Conservation (phyloP, 2,888 invertebrate genomes). For the Campoletis raptor region DNA sequence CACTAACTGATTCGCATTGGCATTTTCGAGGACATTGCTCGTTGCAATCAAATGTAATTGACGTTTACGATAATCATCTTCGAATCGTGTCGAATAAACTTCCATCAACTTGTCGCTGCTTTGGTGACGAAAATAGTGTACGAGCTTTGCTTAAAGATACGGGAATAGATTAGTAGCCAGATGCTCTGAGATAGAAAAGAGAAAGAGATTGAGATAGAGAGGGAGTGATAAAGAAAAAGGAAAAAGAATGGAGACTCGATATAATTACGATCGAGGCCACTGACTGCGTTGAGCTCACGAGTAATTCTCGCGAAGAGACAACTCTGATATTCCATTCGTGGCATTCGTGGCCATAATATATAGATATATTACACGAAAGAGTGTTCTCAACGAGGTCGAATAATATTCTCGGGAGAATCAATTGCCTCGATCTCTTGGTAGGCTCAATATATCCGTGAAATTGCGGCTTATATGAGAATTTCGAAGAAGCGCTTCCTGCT, state of each 20-base stretch:
- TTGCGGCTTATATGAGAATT: conserved; percentile 54
- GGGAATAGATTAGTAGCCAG: conserved; percentile 14
- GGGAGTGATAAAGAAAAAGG: background rate
- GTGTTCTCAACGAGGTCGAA: conserved; percentile 41
- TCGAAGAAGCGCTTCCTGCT: conserved; percentile 56
- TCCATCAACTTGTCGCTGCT: conserved; percentile 1
- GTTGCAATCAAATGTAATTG: conserved; percentile 26
- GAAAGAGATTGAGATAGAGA: background rate
- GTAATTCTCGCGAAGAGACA: conserved; percentile 24
- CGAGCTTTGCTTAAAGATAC: conserved; percentile 3
- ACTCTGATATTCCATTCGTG: conserved; percentile 44
- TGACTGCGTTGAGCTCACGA: conserved; percentile 37
- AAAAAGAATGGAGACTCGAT: conserved; percentile 24
- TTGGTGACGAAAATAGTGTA: conserved; percentile 25
- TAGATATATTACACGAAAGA: conserved; percentile 21
- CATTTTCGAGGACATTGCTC: conserved; percentile 9
- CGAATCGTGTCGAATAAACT: conserved; percentile 25
- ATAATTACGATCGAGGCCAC: conserved; percentile 47
- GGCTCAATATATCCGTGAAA: conserved; percentile 48
- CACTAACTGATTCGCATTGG: background rate
- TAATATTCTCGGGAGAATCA: conserved; percentile 59
- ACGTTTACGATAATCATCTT: conserved; percentile 26
- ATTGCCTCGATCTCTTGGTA: conserved; percentile 56
- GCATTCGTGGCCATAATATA: background rate
- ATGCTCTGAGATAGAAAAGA: conserved; percentile 11